A percentile compares a stretch with the other conserved stretches of the same genome.
phyloP scores from a whole-genome alignment of 2,113 vertebrate species.

The Aepyceros melampus region DNA sequence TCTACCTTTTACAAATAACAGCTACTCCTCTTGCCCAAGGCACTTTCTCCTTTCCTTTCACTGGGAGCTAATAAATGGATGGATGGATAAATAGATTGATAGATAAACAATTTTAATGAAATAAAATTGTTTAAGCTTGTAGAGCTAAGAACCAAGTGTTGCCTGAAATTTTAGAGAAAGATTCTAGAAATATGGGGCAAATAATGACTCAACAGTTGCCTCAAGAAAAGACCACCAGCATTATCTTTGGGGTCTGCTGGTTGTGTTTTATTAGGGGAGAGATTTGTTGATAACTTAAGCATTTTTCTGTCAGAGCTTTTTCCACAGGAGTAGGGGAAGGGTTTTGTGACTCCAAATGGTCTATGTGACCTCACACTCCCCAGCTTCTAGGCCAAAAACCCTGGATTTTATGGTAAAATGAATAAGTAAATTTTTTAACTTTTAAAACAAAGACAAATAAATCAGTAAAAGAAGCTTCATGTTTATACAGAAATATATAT shows the following conservation, averaged over 20 bases:
- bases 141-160: not conserved
- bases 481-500: not conserved
- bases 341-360: not conserved
- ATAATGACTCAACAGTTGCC: not conserved
- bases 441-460: not conserved
- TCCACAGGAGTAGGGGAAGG: not conserved
- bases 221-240: not conserved
- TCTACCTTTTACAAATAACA: not conserved
- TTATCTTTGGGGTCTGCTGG: not conserved
- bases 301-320: not conserved
- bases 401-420: not conserved
- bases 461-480: not conserved
- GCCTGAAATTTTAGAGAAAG: not conserved
- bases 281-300: not conserved
- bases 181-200: not conserved
- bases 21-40: not conserved
- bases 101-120: not conserved
- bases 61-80: not conserved
- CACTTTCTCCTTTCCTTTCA: slow-evolving; percentile 5
- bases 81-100: not conserved
- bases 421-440: not conserved
- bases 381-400: not conserved
- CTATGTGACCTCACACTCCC: not conserved
- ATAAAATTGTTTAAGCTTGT: not conserved
- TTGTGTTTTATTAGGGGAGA: not conserved